Evolutionary conservation across 2,888 invertebrate genomes (phyloP), one percentile per base, ranked within the genome.

Genomic region (Drosophila diplacantha): DNA sequence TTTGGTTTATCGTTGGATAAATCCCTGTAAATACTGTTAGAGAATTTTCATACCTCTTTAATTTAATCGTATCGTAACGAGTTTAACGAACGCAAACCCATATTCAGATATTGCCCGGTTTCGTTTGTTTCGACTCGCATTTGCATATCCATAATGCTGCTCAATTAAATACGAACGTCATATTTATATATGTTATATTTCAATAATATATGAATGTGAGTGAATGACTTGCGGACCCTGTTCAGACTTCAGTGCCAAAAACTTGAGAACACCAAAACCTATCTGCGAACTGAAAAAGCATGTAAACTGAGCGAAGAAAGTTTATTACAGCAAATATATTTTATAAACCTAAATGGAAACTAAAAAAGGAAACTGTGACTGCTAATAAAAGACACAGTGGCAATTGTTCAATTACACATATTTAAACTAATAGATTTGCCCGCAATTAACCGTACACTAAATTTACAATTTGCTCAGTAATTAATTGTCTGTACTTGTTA

Each of bases 1-100:
- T 79, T 79, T 60, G 80, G 76, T 78, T 71, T 74, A 76, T 79
- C 71, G 31, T 39, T 44, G 31, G 74, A 73, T 74, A 67, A 73
- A 66, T 74, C 80, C 43, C 65, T 79, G 78, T 79, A 79, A 69
- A 79, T 79, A 79, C 62, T 65, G 69, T 76, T 79, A 76, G 78
- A 79, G 64, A 79, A 79, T 80, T 76, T 71, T 65, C 74, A 81
- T 79, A 78, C 78, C 79, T 79, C 80, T 74, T 73, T 80, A 80
- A 77, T 75, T 69, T 73, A 74, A 74, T 67, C 39, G 59, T 50
- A 56, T 26, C 35, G 39, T 8, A 22, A 14, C 24, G 58, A 54
- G 43, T 54, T 58, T 32, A 67, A 26, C 41, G 35, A 67, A 37
- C 16, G 51, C 47, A 46, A 55, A 51, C 49, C 41, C 56, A 58